phyloP scores from a whole-genome alignment of 2,113 vertebrate species.

The Emydura subglobosa region DNA sequence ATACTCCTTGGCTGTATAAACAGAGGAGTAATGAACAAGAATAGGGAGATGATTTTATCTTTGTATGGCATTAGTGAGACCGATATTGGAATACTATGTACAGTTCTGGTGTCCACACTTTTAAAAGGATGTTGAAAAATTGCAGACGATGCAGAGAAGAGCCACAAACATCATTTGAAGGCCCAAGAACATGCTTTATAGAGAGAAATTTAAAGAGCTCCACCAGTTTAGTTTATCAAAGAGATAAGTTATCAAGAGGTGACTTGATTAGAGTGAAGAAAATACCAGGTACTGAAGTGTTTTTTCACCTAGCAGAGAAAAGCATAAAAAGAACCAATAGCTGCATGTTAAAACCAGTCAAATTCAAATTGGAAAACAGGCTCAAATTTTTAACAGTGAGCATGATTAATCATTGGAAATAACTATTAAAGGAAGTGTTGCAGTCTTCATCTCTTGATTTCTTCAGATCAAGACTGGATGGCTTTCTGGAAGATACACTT shows the following conservation, averaged over 20 bases:
- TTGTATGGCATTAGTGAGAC: too few species aligned
- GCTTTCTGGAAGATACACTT: slow-evolving; percentile 3
- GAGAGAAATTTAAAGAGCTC: background rate
- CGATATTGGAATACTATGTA: too few species aligned
- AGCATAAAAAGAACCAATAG: background rate
- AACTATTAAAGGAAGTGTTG: background rate
- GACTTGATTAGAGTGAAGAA: background rate
- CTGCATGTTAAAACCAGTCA: background rate
- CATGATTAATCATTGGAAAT: background rate
- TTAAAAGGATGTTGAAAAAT: too few species aligned
- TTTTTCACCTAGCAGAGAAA: background rate
- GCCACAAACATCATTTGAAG: too few species aligned
- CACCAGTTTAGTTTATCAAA: background rate
- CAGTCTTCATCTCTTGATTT: background rate
- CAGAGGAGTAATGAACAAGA: too few species aligned
- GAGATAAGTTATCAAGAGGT: background rate
- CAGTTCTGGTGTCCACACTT: too few species aligned
- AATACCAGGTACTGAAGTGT: background rate
- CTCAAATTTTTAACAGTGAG: background rate
- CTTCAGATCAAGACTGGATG: background rate
- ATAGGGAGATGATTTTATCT: too few species aligned
- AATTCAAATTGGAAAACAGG: background rate
- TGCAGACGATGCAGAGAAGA: too few species aligned
- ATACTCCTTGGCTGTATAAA: too few species aligned
- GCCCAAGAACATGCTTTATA: too few species aligned